Base-by-base conservation (phyloP, 2,888 invertebrate species). In the Pardosa pseudoannulata region DNA sequence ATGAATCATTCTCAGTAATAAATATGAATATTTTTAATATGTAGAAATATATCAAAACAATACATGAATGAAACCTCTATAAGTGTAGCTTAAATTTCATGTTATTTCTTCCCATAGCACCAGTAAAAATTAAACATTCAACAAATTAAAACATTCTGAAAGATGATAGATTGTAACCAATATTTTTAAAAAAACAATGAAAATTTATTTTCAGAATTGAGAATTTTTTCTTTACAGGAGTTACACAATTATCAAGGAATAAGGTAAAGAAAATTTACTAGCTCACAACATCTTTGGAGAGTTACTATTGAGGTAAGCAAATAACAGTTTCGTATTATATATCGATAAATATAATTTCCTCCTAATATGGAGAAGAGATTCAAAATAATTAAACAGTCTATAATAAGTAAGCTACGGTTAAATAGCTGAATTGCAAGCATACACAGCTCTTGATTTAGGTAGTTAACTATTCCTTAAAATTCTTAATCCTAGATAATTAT, bases 151-250 rank as follows among this genome's bases (percentile, higher is more conserved):
- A 46, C 41, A 46, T 46, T 46, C 41, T 46, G 56, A 56, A 56
- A 56, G 19, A 56, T 5, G 3, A 56, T 23, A 56, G 23, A 56
- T 19, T 11, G 23, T 56, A 56, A 56, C 56, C 19, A 56, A 70
- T 27, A 16, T 23, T n/a, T n/a, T 36, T 27, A 73, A 75, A 80
- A 76, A 83, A 83, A 83, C 72, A 83, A 73, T 78, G 83, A 78
- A 83, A 76, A 83, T 83, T 83, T 83, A 82, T 82, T 83, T 73
- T 56, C 67, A 28, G 31, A 83, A 65, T 76, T 27, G 36, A 16
- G 71, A 81, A 39, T 56, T 56, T 56, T 56, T 67, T 32, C 31
- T 32, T 32, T 78, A 83, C 78, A 83, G 67, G 72, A 83, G 71
- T 50, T 78, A 65, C 27, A 82, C 68, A 82, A 70, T 81, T 76